Base-by-base conservation (phyloP, 1,140 invertebrate species). In the Mizuhopecten yessoensis region DNA sequence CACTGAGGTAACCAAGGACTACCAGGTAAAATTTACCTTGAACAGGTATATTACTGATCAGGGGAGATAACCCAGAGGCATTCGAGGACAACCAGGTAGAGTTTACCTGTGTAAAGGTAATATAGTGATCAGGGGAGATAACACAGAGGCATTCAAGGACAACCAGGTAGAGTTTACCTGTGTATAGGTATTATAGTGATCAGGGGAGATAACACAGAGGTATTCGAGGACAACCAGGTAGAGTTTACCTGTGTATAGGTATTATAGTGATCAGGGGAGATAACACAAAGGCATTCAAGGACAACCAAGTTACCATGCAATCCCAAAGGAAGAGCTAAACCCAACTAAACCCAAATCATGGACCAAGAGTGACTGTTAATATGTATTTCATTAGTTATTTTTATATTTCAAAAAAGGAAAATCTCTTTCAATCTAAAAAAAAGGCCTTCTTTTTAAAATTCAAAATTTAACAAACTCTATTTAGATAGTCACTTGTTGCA, bases 1-100 rank as follows among this genome's bases (percentile, higher is more conserved):
- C 75, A 36, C 33, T 34, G n/a, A 49, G 17, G 87, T 36, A 57
- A 87, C 49, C 49, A 39, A 90, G 87, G 45, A 87, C n/a, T 88
- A 17, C 15, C 2, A 34, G 57, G 87, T 87, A 34, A 42, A 33
- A 1, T 34, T 87, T 10, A 17, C 20, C 23, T 34, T 75, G 57
- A 29, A 75, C 23, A n/a, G n/a, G 23, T 75, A 75, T 29, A 75
- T n/a, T 75, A 75, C 5, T 29, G 11, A 75, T 75, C 57, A 57
- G 45, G 45, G 45, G 45, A 57, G 45, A 57, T 57, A 57, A 57
- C 20, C 7, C 45, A 57, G 2, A 23, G 36, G 36, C 13, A 13
- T 39, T 13, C 5, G 36, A 39, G 45, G 45, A 57, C 17, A 11
- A 75, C n/a, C 23, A 75, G 57, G n/a, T 75, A 29, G 13, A 49